These are phyloP conservation scores for Colletes gigas DNA, from an alignment of 1,140 invertebrate genomes.

Conservation along the genomic window DNA sequence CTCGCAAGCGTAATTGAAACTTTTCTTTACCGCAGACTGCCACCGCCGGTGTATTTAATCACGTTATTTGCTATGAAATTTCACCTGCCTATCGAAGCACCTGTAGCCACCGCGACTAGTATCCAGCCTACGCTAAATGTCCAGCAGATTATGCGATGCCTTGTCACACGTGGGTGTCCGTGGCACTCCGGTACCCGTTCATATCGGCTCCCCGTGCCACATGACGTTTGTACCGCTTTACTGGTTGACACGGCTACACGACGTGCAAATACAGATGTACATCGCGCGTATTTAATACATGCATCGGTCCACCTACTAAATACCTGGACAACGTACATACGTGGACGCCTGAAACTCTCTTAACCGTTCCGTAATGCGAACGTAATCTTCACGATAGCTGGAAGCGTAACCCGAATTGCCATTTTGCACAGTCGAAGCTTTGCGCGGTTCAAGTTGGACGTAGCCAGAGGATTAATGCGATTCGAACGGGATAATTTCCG, in stretches of 20 bases:
- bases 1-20: background rate
- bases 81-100: conserved; percentile 56
- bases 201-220: conserved; percentile 35
- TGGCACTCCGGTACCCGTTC: conserved; percentile 43
- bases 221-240: conserved; percentile 20
- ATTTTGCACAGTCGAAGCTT: no score
- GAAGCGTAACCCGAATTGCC: background rate
- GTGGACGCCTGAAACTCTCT: background rate
- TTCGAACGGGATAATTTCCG: no score
- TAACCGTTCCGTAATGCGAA: background rate
- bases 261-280: background rate
- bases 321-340: background rate
- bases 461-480: no score
- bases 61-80: conserved; percentile 53
- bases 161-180: conserved; percentile 73
- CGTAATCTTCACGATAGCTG: background rate
- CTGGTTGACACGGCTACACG: background rate
- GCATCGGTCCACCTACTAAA: background rate
- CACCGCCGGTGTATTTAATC: conserved; percentile 24
- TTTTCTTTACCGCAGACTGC: background rate
- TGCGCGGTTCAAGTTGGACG: no score
- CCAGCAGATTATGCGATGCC: conserved; percentile 69
- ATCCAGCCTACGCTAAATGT: conserved; percentile 67
- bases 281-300: background rate
- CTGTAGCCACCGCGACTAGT: conserved; percentile 47